Evolutionary conservation across 1,140 invertebrate species (phyloP).

Genomic region (Proctacanthus coquilletti): DNA sequence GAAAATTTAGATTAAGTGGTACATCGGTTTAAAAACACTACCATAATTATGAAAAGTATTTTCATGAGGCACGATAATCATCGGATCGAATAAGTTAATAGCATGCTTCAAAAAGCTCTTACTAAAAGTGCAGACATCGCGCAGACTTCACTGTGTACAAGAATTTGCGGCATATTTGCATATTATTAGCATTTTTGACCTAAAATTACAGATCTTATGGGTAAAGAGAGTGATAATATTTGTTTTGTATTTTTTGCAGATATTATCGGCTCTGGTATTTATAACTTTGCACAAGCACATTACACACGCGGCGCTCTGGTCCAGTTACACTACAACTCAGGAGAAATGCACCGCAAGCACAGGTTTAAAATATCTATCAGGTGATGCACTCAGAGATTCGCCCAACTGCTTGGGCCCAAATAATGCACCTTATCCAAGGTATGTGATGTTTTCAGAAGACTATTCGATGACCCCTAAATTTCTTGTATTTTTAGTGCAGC

Average conservation of each 20-base stretch:
- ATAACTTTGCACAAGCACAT: constrained; percentile 18
- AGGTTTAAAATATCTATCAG: constrained; percentile 66
- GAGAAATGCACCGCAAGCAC: constrained; percentile 39
- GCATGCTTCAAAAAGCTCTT: too few species aligned
- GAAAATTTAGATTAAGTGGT: too few species aligned
- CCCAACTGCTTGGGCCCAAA: constrained; percentile 63
- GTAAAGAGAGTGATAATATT: too few species aligned
- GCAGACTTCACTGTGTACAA: background rate
- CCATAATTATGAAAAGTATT: too few species aligned
- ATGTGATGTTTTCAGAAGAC: constrained; percentile 19
- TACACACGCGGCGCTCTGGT: constrained; percentile 21
- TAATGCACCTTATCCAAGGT: constrained; percentile 66
- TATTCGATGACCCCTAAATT: too few species aligned
- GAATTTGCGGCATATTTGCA: constrained; percentile 2
- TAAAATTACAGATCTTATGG: background rate
- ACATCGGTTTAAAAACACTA: too few species aligned
- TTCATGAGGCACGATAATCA: too few species aligned
- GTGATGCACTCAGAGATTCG: constrained; percentile 62
- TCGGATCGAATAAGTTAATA: too few species aligned
- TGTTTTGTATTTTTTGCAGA: constrained; percentile 10
- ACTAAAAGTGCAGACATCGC: too few species aligned
- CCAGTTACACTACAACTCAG: constrained; percentile 17
- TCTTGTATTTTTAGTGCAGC: constrained; percentile 46
- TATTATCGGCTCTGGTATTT: constrained; percentile 20
- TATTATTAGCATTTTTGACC: constrained; percentile 4